phyloP scores from a whole-genome alignment of 92 coral and sea anemone species.

The Zoanthus sociatus region DNA sequence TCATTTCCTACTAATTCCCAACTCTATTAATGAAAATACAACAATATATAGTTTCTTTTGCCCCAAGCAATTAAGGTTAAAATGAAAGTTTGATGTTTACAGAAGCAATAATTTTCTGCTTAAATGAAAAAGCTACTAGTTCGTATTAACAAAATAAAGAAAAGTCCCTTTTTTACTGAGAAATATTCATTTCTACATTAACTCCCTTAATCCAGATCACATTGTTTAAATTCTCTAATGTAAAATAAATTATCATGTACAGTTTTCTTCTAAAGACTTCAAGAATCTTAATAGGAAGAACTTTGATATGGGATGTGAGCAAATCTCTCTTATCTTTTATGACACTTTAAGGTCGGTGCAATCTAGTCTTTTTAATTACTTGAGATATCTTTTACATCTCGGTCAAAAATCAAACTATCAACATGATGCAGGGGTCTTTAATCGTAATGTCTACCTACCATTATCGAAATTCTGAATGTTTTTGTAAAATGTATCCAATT shows the following conservation, averaged over 20 bases:
- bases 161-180: neutral
- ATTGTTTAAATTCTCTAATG: neutral
- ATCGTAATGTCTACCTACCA: neutral
- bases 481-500: too few relatives aligned
- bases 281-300: neutral
- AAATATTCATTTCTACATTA: too few relatives aligned
- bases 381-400: neutral
- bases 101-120: neutral
- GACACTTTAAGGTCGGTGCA: neutral
- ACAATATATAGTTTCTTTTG: neutral
- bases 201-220: too few relatives aligned
- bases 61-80: neutral
- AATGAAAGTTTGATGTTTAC: neutral
- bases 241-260: neutral
- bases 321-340: neutral
- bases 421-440: neutral
- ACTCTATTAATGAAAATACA: neutral
- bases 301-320: neutral
- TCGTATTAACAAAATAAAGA: neutral
- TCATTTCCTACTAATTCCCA: neutral
- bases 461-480: neutral
- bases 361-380: neutral
- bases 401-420: neutral
- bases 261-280: neutral
- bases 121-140: neutral